Evolutionary conservation across 2,888 invertebrate genomes (phyloP), one percentile per base, ranked within the genome.

Genomic region (Syrphus vitripennis): DNA sequence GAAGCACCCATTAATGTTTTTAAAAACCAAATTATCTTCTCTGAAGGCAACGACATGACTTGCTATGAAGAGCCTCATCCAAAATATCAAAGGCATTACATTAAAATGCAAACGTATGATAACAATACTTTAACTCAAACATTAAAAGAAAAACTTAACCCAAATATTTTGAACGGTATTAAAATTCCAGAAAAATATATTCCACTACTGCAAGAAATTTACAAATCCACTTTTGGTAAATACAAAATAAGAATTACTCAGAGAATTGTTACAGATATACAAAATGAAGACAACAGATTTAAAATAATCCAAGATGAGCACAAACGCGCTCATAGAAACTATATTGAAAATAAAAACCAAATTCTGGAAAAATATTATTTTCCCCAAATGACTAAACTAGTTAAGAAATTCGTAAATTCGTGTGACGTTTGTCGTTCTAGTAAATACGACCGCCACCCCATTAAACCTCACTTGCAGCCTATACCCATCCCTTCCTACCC

Each of bases 1-100:
- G 78, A 78, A 63, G 71, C 71, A 37, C 77, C 59, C 10, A 34
- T 81, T 14, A 78, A 86, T 26, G 74, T 77, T n/a, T 81, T 86
- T n/a, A n/a, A n/a, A n/a, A n/a, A n/a, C n/a, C n/a, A n/a, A n/a
- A n/a, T n/a, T n/a, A n/a, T n/a, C n/a, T 63, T 83, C 10, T 45
- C 42, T 34, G 79, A 55, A 61, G 75, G 55, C 40, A 81, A 42
- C 12, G 72, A 50, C 45, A 72, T 63, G 65, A 61, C 42, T 53
- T 71, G 24, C 26, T 10, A 57, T 57, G 75, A 57, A 61, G 63
- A 74, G 34, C 65, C 79, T n/a, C 79, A 71, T 34, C 74, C 74
- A 19, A 74, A 59, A 29, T 59, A 48, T n/a, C n/a, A n/a, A n/a
- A n/a, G n/a, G n/a, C n/a, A n/a, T n/a, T n/a, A 21, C 24, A 74